Evolutionary conservation across 1,140 invertebrate genomes (phyloP), one percentile per base, ranked within the genome.

Genomic region (Zophobas morio): DNA sequence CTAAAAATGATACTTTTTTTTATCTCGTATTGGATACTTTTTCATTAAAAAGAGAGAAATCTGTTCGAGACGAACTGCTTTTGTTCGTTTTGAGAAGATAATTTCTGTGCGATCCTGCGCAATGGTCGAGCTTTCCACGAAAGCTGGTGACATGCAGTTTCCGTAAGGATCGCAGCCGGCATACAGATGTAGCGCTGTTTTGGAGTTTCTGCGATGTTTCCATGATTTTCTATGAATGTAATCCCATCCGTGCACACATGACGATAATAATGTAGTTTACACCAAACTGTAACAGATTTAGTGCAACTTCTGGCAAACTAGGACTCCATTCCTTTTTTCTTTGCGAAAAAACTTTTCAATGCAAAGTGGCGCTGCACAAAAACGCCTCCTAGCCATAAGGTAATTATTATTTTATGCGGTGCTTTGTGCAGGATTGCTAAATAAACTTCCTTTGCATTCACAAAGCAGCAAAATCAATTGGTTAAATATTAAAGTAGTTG

Each of bases 11-110:
- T 32, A 73, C 34, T 73, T 72, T 51, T 60, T 34, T 73, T 73
- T 73, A 56, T 73, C n/a, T 56, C 71, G 54, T 73, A 42, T 54
- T 37, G 54, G 54, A 73, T 73, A 73, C 71, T 54, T 20, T 73
- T 73, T 47, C 71, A 73, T 73, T 73, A 73, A 54, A 73, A 73
- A 54, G 54, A 42, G 54, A 73, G 54, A 42, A 73, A 73, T 47
- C 71, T 35, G 36, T 73, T 56, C 49, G 56, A 32, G 36, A 66
- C 60, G 60, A 32, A 56, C 37, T 39, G 71, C 54, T 56, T 39
- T 73, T 73, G 71, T 73, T 73, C 54, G 71, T 72, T 72, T 73
- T 42, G 39, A 73, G 49, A 37, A 56, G 71, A 42, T 73, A 66
- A 66, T 66, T 66, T 66, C 60, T 32, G 60, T n/a, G 42, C 54